Percentiles rank a stretch among this genome's conserved stretches.
Conservation (phyloP, 2,113 vertebrate species). For the Megaceryle torquata region DNA sequence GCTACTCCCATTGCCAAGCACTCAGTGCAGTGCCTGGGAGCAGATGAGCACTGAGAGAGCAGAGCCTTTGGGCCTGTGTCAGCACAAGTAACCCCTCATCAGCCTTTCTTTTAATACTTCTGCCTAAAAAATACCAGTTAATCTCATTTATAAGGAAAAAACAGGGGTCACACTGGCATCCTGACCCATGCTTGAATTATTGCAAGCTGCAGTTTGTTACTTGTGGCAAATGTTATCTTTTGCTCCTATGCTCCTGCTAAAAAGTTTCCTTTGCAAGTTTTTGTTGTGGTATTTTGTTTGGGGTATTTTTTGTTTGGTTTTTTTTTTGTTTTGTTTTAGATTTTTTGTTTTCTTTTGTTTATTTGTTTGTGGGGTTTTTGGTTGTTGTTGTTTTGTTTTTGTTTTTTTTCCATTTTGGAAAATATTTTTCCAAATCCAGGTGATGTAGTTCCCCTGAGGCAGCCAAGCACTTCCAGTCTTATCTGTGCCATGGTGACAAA, state of each 20-base stretch:
- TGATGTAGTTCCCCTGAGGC: not conserved
- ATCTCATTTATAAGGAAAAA: not conserved
- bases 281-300: no score
- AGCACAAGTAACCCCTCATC: not conserved
- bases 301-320: no score
- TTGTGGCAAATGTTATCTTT: not conserved
- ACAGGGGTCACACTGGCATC: not conserved
- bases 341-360: no score
- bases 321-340: no score
- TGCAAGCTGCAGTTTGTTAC: not conserved
- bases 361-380: no score
- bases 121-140: not conserved
- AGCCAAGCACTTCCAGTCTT: not conserved
- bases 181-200: not conserved
- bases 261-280: not conserved
- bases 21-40: fast-evolving
- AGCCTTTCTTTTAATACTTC: not conserved
- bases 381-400: no score
- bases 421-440: not conserved
- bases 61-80: not conserved
- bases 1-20: not conserved
- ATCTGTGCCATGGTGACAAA: not conserved
- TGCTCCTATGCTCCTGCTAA: not conserved
- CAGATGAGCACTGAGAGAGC: not conserved
- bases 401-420: not conserved